Evolutionary conservation across 2,797 vertebrate species (phyloP).

Genomic region (Hydrolagus colliei): DNA sequence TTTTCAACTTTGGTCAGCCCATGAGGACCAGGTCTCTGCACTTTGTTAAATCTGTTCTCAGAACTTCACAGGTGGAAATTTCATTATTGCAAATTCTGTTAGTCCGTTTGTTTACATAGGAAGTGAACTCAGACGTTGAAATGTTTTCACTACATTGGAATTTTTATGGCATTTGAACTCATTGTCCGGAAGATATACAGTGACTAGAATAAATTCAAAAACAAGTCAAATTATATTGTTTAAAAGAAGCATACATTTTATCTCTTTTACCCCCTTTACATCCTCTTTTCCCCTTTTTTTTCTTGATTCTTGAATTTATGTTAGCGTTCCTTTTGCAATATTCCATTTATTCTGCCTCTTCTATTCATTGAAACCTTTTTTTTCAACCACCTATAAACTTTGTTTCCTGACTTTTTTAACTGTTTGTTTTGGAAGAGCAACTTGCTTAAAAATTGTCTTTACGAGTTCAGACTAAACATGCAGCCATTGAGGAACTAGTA

Average conservation of each 20-base stretch:
- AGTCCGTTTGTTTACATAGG: background rate
- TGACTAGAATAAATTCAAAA: background rate
- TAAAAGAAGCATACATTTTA: background rate
- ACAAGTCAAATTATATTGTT: background rate
- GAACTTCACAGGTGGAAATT: background rate
- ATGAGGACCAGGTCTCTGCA: background rate
- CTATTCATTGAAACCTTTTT: constrained; percentile 29
- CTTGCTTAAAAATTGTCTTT: too few relatives aligned
- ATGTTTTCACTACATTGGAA: background rate
- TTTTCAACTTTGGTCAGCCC: too few relatives aligned
- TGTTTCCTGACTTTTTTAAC: constrained; percentile 38
- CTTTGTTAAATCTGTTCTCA: background rate
- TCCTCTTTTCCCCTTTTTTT: background rate
- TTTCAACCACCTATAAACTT: constrained; percentile 41
- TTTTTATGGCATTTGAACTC: background rate
- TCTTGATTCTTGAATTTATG: background rate
- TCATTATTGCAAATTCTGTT: background rate
- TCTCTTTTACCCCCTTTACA: background rate
- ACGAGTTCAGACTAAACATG: too few relatives aligned
- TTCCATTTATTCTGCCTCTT: background rate
- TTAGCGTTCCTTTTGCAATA: background rate
- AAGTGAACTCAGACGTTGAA: background rate
- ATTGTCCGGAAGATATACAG: background rate
- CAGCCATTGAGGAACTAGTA: too few relatives aligned
- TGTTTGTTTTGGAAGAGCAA: constrained; percentile 30